phyloP scores from a whole-genome alignment of 2,888 invertebrate species.

The Vanessa cardui region DNA sequence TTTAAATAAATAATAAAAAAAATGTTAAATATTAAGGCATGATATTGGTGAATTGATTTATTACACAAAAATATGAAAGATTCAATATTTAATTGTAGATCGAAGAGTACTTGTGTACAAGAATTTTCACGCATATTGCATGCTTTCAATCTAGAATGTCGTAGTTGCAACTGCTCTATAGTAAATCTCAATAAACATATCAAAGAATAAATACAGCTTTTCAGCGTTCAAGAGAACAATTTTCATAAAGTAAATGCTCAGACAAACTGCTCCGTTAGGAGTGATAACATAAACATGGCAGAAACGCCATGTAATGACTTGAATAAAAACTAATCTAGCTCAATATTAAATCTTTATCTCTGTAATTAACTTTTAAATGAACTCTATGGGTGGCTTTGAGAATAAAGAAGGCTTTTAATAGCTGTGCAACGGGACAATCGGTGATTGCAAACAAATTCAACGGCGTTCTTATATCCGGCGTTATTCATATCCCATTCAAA shows the following conservation, averaged over 20 bases:
- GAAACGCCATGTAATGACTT: conserved; percentile 24
- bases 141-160: no score
- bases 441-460: conserved; percentile 34
- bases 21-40: no score
- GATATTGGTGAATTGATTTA: no score
- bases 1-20: no score
- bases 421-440: conserved; percentile 32
- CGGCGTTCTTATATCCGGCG: background rate
- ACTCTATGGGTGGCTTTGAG: conserved; percentile 41
- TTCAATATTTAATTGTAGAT: no score
- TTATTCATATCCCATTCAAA: background rate
- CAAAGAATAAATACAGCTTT: background rate
- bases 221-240: background rate
- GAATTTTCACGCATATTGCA: no score
- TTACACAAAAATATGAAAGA: no score
- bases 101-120: no score
- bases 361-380: conserved; percentile 39
- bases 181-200: background rate
- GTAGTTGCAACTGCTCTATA: no score
- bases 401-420: conserved; percentile 31
- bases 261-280: background rate
- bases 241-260: background rate
- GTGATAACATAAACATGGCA: conserved; percentile 5
- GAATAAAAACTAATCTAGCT: conserved; percentile 15
- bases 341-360: conserved; percentile 38